Evolutionary conservation across 2,888 invertebrate species (phyloP).

Genomic region (Dicycla oo): DNA sequence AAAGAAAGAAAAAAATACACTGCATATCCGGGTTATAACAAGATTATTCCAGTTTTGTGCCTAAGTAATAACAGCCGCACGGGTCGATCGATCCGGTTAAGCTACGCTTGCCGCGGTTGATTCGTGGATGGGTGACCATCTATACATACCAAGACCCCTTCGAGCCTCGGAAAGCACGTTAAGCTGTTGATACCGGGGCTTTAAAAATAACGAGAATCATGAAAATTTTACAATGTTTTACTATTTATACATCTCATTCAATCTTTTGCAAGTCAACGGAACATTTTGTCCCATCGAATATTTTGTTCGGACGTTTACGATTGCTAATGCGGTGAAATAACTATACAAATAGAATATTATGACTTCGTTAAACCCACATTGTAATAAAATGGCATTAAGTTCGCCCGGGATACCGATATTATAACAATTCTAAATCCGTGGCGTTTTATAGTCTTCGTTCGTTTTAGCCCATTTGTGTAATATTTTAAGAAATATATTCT

Average conservation of each 20-base stretch:
- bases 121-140: too few species aligned
- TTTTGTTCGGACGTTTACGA: slow-evolving; percentile 41
- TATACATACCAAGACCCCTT: too few species aligned
- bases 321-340: slow-evolving; percentile 25
- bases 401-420: neutral
- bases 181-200: neutral
- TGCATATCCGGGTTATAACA: neutral
- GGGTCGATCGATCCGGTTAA: too few species aligned
- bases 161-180: too few species aligned
- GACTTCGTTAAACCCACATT: slow-evolving; percentile 23
- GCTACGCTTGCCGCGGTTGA: too few species aligned
- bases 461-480: neutral
- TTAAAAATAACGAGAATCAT: neutral
- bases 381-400: slow-evolving; percentile 31
- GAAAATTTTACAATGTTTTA: neutral
- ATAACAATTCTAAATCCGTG: slow-evolving; percentile 8
- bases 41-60: too few species aligned
- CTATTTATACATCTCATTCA: neutral
- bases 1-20: neutral
- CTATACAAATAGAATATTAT: slow-evolving; percentile 30
- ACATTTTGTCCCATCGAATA: slow-evolving; percentile 29
- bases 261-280: slow-evolving; percentile 1
- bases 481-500: neutral
- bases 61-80: too few species aligned
- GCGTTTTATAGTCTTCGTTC: neutral